Evolutionary conservation across 2,113 vertebrate species (phyloP), one percentile per base, ranked within the genome.

Genomic region (Paratilapia polleni): DNA sequence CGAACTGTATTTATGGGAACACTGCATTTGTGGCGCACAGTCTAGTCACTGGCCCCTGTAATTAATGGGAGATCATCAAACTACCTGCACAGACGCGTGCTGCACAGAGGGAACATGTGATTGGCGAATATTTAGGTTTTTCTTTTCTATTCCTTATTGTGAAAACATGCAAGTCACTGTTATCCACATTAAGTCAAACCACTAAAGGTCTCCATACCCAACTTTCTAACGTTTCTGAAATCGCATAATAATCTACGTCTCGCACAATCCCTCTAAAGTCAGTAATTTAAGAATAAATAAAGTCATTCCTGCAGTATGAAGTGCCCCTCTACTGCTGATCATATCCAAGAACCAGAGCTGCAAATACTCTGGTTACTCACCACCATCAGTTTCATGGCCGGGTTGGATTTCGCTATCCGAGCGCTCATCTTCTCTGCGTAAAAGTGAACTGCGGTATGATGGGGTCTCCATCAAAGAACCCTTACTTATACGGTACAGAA

Each of bases 381-480:
- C 96, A 96, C 84, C 49, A 95, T 91, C 15, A 96, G 89, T 91
- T 95, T 95, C 95, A 96, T 94, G 84, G 93, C 91, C 75, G 94
- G 94, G 87, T 92, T 95, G 81, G 94, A 92, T 91, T 79, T 92
- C 82, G 90, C 85, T 91, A 90, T 94, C 92, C 91, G 88, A 64
- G 93, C 84, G 91, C 87, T 94, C 93, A 91, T 95, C 91, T 91
- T 86, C 87, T 79, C 90, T 89, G 91, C 85, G 92, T 85, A 84
- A 92, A 86, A 91, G 90, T 84, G 81, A 90, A 92, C 76, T 92
- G 92, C 78, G 82, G 81, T 88, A 77, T 91, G 89, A 92, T 81
- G 78, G 85, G 84, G 78, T 93, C 93, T 95, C 95, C 94, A 96
- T 95, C 91, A 92, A 83, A 83, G 77, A 62, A 85, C 78, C 17